A percentile compares a stretch with the other conserved stretches of the same genome.
Conservation (phyloP, 2,113 vertebrate genomes). For the Oxyruncus cristatus region DNA sequence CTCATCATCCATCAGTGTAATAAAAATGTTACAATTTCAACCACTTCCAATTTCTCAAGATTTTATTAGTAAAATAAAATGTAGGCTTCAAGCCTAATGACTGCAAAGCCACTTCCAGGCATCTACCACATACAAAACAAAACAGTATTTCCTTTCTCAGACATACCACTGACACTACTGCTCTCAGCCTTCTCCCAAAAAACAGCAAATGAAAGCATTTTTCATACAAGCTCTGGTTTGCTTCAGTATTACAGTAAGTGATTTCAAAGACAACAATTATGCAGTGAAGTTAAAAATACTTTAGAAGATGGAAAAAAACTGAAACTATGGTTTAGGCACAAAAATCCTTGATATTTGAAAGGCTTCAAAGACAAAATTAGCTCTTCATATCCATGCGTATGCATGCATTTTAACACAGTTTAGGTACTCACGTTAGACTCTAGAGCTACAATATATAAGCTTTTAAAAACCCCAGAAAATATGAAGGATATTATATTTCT, state of each 20-base stretch:
- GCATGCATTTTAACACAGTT: background rate
- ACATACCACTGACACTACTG: background rate
- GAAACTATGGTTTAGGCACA: conserved; percentile 9
- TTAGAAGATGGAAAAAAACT: background rate
- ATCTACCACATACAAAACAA: background rate
- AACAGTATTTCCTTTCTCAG: background rate
- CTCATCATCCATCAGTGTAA: background rate
- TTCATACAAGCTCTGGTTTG: conserved; percentile 1
- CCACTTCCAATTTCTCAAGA: background rate
- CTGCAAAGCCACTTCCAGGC: background rate
- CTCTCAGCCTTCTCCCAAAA: background rate
- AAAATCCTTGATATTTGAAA: conserved; percentile 13
- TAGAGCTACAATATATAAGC: background rate
- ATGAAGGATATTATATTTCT: background rate
- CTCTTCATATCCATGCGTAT: background rate
- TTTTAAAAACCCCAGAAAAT: rapidly evolving
- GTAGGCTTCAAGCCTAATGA: background rate
- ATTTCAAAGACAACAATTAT: conserved; percentile 26
- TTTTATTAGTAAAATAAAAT: conserved; percentile 1
- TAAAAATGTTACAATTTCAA: background rate
- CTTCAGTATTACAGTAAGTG: background rate
- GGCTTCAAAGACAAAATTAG: conserved; percentile 7
- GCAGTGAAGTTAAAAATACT: conserved; percentile 47
- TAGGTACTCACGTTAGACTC: background rate
- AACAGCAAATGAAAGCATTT: conserved; percentile 13